A percentile compares a stretch with the other conserved stretches of the same genome.
Evolutionary conservation across 2,797 vertebrate genomes (phyloP).

Genomic region (Tokudaia muenninki): DNA sequence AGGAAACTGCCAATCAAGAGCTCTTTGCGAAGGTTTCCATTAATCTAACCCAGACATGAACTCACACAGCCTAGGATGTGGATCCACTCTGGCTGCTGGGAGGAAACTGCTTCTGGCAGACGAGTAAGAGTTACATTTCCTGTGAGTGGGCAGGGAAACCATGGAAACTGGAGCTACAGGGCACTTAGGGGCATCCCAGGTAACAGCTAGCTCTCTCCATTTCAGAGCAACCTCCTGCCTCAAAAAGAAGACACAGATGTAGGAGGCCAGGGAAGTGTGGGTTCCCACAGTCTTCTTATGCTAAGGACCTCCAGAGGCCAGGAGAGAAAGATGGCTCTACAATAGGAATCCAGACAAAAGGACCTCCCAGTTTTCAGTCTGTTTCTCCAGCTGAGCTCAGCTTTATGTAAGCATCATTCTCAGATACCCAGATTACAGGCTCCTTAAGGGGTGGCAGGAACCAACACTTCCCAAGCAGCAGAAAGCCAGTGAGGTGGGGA

Average conservation of each 20-base stretch:
- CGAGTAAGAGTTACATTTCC: conserved; percentile 66
- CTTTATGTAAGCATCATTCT: conserved; percentile 79
- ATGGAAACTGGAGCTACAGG: conserved; percentile 61
- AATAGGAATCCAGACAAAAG: conserved; percentile 90
- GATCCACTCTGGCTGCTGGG: neutral
- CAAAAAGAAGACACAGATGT: conserved; percentile 78
- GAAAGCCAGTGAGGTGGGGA: conserved; percentile 79
- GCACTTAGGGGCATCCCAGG: conserved; percentile 91
- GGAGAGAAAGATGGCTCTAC: conserved; percentile 83
- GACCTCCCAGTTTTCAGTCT: conserved; percentile 81
- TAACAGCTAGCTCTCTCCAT: conserved; percentile 62
- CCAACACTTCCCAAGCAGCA: conserved; percentile 84
- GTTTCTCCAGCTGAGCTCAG: conserved; percentile 85
- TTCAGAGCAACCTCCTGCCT: conserved; percentile 89
- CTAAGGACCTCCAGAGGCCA: neutral
- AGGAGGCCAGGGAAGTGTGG: conserved; percentile 63
- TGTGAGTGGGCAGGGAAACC: conserved; percentile 66
- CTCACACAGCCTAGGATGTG: neutral
- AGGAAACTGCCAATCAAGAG: conserved; percentile 13
- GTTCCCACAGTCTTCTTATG: conserved; percentile 66
- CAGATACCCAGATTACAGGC: conserved; percentile 72
- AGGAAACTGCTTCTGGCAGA: conserved; percentile 50
- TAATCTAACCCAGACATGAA: neutral
- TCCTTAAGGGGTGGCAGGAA: conserved; percentile 9
- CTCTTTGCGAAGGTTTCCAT: neutral